Evolutionary conservation across 2,113 vertebrate genomes (phyloP), one percentile per base, ranked within the genome.

Genomic region (Lagenorhynchus albirostris): DNA sequence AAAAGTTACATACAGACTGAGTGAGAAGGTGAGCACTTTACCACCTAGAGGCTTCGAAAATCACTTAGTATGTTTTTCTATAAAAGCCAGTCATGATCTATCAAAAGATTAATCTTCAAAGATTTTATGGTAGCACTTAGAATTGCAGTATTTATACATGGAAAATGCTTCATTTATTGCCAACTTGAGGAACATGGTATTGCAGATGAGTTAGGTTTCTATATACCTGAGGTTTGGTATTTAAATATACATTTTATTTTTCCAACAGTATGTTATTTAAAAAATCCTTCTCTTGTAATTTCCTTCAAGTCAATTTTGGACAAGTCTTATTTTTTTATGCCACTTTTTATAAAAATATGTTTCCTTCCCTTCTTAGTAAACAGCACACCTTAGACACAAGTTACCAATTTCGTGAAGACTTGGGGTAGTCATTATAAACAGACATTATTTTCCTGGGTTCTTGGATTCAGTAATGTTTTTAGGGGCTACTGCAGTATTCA

Each of bases 211-310:
- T 29, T 62, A 65, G 12, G 41, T 89, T 77, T 97, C 50, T 92
- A 8, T 38, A 20, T 55, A 74, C 90, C 14, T 14, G 71, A 86
- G 31, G 25, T 33, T 79, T 90, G 47, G 8, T 62, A 33, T 62
- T 92, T 62, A 93, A 87, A 36, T 73, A 73, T 44, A 47, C 17
- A 31, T 44, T 94, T 94, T 88, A 81, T 82, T 83, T 95, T 92
- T 83, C 73, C 29, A 62, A 83, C 10, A 47, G 53, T 73, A 9
- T 83, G 9, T 53, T 85, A 38, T 55, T 96, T 91, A 41, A 67
- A n/a, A 79, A 88, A 63, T 41, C 41, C 67, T 63, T 81, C 47
- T 88, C 38, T 89, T 83, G 1, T 87, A 55, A 93, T 92, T 96
- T 71, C 31, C 68, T 84, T 91, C 44, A 70, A 81, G 55, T 65